Conservation (phyloP, 2,797 vertebrate species). For the Gambusia yucatana region DNA sequence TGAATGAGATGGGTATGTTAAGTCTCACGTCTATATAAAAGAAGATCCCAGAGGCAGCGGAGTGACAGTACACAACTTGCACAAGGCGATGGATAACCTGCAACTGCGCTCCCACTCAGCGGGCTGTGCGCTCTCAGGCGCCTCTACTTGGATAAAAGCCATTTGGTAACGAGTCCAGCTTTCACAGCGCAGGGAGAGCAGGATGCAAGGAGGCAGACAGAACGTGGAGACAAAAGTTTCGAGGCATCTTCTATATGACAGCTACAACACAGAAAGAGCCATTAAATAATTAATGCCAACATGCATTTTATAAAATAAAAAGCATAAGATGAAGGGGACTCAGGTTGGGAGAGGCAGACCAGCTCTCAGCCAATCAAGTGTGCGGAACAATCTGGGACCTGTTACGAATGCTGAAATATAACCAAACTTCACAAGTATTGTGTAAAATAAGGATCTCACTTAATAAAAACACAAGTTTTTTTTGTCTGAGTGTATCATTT, state of each 20-base stretch:
- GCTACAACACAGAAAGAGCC: not conserved
- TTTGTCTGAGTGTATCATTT: not conserved
- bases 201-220: constrained; percentile 10
- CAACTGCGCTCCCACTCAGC: constrained; percentile 82
- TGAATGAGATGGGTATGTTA: constrained; percentile 57
- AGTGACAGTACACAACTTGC: constrained; percentile 68
- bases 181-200: constrained; percentile 42
- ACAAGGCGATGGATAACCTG: constrained; percentile 77
- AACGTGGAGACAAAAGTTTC: constrained; percentile 23
- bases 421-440: not conserved
- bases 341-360: not conserved
- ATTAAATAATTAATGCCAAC: not conserved
- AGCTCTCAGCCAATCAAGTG: not conserved
- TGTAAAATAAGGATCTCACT: not conserved
- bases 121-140: constrained; percentile 80
- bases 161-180: constrained; percentile 69
- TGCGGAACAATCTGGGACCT: not conserved
- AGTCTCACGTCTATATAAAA: constrained; percentile 64
- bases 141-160: constrained; percentile 81
- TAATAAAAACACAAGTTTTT: not conserved
- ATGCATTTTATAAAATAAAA: not conserved
- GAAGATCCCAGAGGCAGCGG: constrained; percentile 69
- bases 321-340: not conserved
- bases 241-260: constrained; percentile 5
- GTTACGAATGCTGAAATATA: not conserved